Evolutionary conservation across 2,888 invertebrate species (phyloP).

Genomic region (Mythimna impura): DNA sequence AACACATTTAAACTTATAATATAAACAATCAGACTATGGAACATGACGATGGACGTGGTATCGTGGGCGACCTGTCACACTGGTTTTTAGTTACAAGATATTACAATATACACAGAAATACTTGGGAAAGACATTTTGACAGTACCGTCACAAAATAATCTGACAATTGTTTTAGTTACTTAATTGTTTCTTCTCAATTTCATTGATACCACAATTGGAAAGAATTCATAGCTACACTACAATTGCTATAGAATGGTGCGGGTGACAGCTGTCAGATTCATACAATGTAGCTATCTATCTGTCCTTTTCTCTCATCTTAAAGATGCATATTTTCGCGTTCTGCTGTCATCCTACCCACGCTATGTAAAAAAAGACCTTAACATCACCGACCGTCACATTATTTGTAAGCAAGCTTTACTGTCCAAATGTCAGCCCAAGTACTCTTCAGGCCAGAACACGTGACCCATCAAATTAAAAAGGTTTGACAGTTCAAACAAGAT

Average conservation of each 20-base stretch:
- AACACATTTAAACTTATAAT: conserved; percentile 59
- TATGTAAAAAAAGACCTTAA: not conserved
- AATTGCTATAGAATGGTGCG: too few species aligned
- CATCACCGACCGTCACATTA: not conserved
- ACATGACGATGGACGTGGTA: conserved; percentile 45
- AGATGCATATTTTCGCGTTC: too few species aligned
- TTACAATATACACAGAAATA: conserved; percentile 58
- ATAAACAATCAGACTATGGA: conserved; percentile 54
- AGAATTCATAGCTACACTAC: conserved; percentile 3
- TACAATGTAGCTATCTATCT: too few species aligned
- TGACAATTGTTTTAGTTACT: not conserved
- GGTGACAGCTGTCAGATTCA: too few species aligned
- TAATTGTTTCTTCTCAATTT: conserved; percentile 11
- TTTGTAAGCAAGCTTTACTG: not conserved
- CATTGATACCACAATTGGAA: conserved; percentile 23
- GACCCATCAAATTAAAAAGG: conserved; percentile 13
- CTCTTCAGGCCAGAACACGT: conserved; percentile 29
- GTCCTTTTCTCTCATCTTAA: too few species aligned
- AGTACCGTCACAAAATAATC: conserved; percentile 23
- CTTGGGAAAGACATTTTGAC: conserved; percentile 37
- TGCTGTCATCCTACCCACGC: too few species aligned
- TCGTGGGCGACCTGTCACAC: conserved; percentile 61
- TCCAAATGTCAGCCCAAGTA: conserved; percentile 35
- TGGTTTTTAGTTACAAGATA: conserved; percentile 55
- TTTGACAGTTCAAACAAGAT: not conserved